Evolutionary conservation across 2,888 invertebrate species (phyloP), one percentile per base, ranked within the genome.

Genomic region (Anthophora plumipes): DNA sequence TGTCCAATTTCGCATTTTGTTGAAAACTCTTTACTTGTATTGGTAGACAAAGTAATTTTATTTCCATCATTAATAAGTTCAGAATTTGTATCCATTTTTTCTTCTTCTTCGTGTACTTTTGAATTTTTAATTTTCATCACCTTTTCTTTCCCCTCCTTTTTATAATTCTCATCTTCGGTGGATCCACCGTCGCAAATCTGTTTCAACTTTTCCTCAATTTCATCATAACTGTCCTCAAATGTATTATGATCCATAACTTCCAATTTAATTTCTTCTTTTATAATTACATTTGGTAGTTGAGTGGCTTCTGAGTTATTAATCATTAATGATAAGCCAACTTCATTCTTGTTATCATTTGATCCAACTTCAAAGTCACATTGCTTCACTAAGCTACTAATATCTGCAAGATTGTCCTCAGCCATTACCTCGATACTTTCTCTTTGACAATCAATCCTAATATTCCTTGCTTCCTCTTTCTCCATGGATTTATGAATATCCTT

Each of bases 171-270:
- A 14, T 85, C 86, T 39, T 77, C 83, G 1, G 66, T 72, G 4
- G 66, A 75, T 25, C 75, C 80, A 22, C 78, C 85, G 37, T 89
- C 84, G 31, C 88, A 90, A 46, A 90, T 89, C 68, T 89, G 86
- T 68, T 89, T 88, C 46, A 90, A 83, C 71, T 86, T 90, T 64
- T 88, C 89, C 76, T 91, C 92, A 46, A 93, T 91, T 67, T 92
- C 92, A 67, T 91, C 90, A 41, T 91, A 91, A 69, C 89, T 88
- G 61, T 87, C 84, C 52, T 88, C 78, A 46, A 81, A 75, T 9
- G 76, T 73, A 22, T 72, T 68, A 20, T 81, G 82, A 48, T 89
- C 87, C 54, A 81, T 74, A 20, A 48, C 25, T 75, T 91, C 88
- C 22, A 75, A 61, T 31, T 89, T 89, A 0, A 88, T 66, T 73